Evolutionary conservation across 1,140 invertebrate genomes (phyloP), one percentile per base, ranked within the genome.

Genomic region (Phymorhynchus buccinoides): DNA sequence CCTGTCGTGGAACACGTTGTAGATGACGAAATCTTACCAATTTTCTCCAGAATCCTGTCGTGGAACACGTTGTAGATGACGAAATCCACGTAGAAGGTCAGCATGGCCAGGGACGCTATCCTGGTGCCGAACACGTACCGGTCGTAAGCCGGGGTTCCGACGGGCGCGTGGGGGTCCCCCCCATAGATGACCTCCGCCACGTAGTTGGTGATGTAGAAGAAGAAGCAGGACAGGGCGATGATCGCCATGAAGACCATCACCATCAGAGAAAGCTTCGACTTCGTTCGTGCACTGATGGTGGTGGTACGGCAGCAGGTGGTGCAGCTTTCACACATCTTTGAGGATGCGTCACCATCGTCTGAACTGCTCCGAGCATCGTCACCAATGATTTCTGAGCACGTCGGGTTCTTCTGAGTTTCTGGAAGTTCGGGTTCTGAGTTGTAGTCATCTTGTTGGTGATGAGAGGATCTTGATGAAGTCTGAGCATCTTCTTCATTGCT

Each of bases 181-280:
- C 39, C n/a, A 56, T 81, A 81, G 7, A 81, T 62, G 52, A 66
- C 35, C 41, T 81, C 32, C 35, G 52, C 80, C 62, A 81, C 80
- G 35, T 81, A 81, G 9, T 81, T 81, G 35, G 80, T 81, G 56
- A 81, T 52, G 52, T 66, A 81, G 39, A 81, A n/a, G 52, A 81
- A 81, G 56, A 22, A 62, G 6, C 14, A 62, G 22, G 56, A 12
- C 56, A 62, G 22, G 56, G 56, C 56, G 7, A 62, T 62, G 1
- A 62, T 22, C 56, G 22, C 56, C 56, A 62, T 14, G 56, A 62
- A 62, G 18, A 62, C 56, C 56, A 62, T 62, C 56, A 62, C 22
- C 56, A 62, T 62, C 56, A 62, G 56, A 27, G 56, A 16, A 4
- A 62, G 12, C 0, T 27, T 14, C 18, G 56, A 62, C 56, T 62